These are phyloP conservation scores for Neolamprologus multifasciatus DNA, from an alignment of 2,797 vertebrate species.

Conservation along the genomic window DNA sequence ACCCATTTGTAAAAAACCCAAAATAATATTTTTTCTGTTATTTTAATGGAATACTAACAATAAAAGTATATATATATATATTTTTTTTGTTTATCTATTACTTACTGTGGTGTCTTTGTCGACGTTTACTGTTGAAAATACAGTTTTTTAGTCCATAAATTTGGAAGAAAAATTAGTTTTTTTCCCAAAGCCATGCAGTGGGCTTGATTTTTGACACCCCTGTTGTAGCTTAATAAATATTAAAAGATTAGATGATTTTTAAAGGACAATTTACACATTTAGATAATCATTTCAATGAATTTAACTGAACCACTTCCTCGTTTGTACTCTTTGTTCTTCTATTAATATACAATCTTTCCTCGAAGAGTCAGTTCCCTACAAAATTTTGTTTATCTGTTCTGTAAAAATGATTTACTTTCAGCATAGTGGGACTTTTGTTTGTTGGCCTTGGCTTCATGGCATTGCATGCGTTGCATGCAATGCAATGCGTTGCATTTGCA, in stretches of 20 bases:
- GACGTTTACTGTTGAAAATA: background rate
- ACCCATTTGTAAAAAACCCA: background rate
- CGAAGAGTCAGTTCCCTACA: background rate
- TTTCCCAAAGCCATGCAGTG: background rate
- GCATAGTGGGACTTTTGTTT: background rate
- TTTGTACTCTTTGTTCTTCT: background rate
- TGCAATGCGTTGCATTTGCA: background rate
- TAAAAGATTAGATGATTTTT: background rate
- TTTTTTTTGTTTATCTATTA: no score
- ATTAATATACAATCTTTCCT: background rate
- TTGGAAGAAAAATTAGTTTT: fast-evolving
- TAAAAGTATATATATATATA: no score
- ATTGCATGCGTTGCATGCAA: no score
- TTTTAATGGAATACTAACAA: background rate
- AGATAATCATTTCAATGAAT: background rate
- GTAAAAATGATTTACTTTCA: background rate
- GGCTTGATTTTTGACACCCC: background rate
- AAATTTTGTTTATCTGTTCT: background rate
- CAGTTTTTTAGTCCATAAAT: background rate
- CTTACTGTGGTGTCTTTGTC: background rate
- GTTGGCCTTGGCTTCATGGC: background rate
- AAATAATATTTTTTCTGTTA: background rate
- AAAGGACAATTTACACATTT: background rate
- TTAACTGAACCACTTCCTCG: background rate
- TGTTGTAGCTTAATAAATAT: background rate